A percentile compares a stretch with the other conserved stretches of the same genome.
Evolutionary conservation across 2,888 invertebrate species (phyloP).

Genomic region (Spodoptera picta): DNA sequence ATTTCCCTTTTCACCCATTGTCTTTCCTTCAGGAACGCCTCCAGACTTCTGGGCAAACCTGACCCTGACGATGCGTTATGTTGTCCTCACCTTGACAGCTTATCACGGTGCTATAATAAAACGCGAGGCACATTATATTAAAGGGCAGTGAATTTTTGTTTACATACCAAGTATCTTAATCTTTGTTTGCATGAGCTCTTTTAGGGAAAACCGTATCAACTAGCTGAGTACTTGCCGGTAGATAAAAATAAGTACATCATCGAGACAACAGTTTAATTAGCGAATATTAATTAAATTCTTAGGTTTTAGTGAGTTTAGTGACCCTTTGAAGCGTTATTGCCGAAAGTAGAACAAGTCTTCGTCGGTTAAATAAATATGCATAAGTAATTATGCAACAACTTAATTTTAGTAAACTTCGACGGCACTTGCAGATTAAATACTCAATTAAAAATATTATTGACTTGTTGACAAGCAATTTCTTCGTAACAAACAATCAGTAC

Average conservation of each 20-base stretch:
- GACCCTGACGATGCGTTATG: slow-evolving; percentile 45
- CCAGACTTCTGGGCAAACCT: background rate
- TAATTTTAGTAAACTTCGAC: too few relatives aligned
- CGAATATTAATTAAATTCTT: too few relatives aligned
- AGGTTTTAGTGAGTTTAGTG: too few relatives aligned
- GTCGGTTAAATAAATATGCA: too few relatives aligned
- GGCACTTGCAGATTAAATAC: too few relatives aligned
- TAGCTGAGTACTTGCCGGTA: slow-evolving; percentile 9
- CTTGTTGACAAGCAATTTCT: slow-evolving; percentile 10
- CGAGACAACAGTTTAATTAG: too few relatives aligned
- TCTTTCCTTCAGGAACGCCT: background rate
- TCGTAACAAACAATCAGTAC: slow-evolving; percentile 26
- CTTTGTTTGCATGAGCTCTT: slow-evolving; percentile 56
- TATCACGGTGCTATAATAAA: slow-evolving; percentile 58
- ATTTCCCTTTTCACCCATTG: too few relatives aligned
- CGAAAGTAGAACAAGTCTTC: too few relatives aligned
- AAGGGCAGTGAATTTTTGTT: slow-evolving; percentile 65
- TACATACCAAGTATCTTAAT: slow-evolving; percentile 51
- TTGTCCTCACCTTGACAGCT: slow-evolving; percentile 66
- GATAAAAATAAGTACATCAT: slow-evolving; percentile 3
- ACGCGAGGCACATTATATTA: slow-evolving; percentile 39
- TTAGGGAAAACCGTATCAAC: slow-evolving; percentile 53
- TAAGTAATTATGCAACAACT: too few relatives aligned
- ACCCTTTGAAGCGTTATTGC: too few relatives aligned
- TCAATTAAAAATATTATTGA: too few relatives aligned